Evolutionary conservation across 2,888 invertebrate species (phyloP).

Genomic region (Loripinus fragilis): DNA sequence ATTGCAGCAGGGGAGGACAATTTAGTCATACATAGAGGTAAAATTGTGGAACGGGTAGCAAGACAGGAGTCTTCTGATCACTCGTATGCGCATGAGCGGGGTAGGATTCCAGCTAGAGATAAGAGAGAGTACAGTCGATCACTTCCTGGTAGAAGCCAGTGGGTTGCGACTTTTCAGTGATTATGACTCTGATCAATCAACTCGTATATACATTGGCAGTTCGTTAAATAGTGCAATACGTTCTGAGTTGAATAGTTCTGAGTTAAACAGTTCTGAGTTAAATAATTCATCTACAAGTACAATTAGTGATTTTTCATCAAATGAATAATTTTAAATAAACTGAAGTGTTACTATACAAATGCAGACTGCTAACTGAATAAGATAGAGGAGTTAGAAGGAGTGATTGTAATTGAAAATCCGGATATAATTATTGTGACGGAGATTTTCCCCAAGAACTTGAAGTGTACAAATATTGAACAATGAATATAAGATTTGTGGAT

Average conservation of each 20-base stretch:
- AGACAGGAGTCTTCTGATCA: neutral
- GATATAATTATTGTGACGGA: conserved; percentile 12
- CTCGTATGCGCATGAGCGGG: neutral
- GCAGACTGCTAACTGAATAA: conserved; percentile 27
- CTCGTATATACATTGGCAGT: neutral
- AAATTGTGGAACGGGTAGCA: neutral
- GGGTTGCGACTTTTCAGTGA: neutral
- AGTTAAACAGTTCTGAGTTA: neutral
- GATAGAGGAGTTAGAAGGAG: neutral
- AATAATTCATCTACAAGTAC: neutral
- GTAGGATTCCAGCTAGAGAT: neutral
- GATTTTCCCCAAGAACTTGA: conserved; percentile 1
- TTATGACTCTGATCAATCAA: neutral
- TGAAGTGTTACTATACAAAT: conserved; percentile 19
- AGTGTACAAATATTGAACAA: neutral
- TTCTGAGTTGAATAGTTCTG: neutral
- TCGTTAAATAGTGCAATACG: neutral
- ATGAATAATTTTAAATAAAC: neutral
- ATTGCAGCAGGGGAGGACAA: conserved; percentile 7
- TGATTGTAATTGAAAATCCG: neutral
- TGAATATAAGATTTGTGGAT: conserved; percentile 12
- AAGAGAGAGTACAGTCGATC: too few species aligned
- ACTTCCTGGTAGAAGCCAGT: neutral
- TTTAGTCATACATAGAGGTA: conserved; percentile 6
- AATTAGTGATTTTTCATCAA: too few species aligned